Evolutionary conservation across 2,797 vertebrate species (phyloP), one percentile per base, ranked within the genome.

Genomic region (Benthosema pterotum): DNA sequence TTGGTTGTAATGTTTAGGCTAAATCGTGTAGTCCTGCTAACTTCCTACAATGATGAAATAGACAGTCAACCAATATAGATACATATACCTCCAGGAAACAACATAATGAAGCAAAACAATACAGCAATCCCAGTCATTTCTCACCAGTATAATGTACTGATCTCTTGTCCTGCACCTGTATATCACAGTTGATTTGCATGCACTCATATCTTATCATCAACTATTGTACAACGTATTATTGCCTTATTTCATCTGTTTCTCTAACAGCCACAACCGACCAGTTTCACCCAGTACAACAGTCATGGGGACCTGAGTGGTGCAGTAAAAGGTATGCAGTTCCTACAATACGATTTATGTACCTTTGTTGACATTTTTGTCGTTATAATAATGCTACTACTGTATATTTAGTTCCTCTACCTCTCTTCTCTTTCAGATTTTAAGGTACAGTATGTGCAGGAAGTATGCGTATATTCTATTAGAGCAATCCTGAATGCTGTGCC

Each of bases 251-350:
- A 49, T 74, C 52, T 60, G 60, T 25, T 56, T 42, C 47, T 76
- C 9, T 74, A 86, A 1, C 83, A 98, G 96, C 95, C 94, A 0
- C 91, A 88, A 49, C 95, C 95, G 55, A 94, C 93, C 0, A 95
- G 96, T 79, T 96, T 95, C 69, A 93, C 91, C 46, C 92, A 93
- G 75, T 95, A 94, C 80, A 92, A 89, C 83, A 93, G 94, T 75
- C 94, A 92, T 0, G 93, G 91, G 5, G 94, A 95, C 15, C 86
- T 95, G 67, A 93, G 91, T n/a, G 88, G 90, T 19, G 92, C 90
- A 79, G 79, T 89, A 14, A 91, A 90, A 94, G 95, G 97, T 98
- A 11, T 28, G 14, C 9, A 56, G 11, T 22, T 25, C 5, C 25
- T n/a, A 42, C 19, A 11, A 28, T 25, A 7, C 14, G 25, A 13